Evolutionary conservation across 2,888 invertebrate genomes (phyloP).

Genomic region (Hipparchia semele): DNA sequence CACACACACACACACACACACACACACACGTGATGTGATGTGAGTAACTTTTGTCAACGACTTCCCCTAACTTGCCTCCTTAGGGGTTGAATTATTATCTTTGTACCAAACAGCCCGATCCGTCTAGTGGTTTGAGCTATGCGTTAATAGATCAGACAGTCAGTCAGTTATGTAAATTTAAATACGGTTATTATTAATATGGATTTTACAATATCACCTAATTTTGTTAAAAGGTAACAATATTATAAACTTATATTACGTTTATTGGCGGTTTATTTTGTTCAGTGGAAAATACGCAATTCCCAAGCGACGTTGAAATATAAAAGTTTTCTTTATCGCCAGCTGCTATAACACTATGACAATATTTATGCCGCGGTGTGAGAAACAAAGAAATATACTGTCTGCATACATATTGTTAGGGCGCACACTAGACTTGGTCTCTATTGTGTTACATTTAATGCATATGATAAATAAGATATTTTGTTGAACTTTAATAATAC

Average conservation of each 20-base stretch:
- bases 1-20: no score
- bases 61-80: no score
- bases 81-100: no score
- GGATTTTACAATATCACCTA: background rate
- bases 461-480: background rate
- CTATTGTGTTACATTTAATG: no score
- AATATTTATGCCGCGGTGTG: constrained; percentile 17
- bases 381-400: constrained; percentile 20
- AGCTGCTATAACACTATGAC: constrained; percentile 20
- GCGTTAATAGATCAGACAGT: no score
- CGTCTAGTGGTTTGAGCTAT: no score
- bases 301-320: constrained; percentile 4
- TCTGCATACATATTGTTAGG: constrained; percentile 14
- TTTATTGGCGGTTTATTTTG: constrained; percentile 6
- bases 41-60: no score
- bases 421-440: background rate
- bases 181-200: background rate
- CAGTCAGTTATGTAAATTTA: no score
- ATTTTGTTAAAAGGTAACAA: background rate
- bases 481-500: background rate
- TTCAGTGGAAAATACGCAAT: constrained; percentile 4
- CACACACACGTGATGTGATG: no score
- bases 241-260: background rate
- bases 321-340: constrained; percentile 20
- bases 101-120: no score